Evolutionary conservation across 2,888 invertebrate species (phyloP).

Genomic region (Eupsilia transversa): DNA sequence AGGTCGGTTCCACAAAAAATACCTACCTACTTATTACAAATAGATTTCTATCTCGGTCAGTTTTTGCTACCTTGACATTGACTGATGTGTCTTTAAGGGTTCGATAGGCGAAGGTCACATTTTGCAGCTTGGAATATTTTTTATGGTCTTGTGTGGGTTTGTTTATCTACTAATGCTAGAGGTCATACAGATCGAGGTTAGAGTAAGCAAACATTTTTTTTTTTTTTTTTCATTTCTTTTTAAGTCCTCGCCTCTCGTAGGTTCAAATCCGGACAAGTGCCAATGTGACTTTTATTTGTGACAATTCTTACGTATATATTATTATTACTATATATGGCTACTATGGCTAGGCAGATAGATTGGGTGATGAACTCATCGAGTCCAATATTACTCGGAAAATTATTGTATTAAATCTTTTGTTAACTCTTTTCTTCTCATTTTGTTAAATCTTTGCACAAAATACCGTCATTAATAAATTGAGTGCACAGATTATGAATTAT

Average conservation of each 20-base stretch:
- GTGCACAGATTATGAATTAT: not conserved
- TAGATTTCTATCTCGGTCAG: constrained; percentile 63
- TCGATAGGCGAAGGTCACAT: constrained; percentile 45
- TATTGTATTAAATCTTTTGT: not conserved
- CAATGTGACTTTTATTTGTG: too few relatives aligned
- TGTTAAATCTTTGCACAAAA: not conserved
- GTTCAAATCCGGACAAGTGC: not conserved
- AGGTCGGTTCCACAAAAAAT: constrained; percentile 45
- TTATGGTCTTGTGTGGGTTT: constrained; percentile 20
- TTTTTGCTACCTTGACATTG: constrained; percentile 71
- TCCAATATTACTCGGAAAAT: not conserved
- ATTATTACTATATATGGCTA: too few relatives aligned
- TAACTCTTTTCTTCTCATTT: not conserved
- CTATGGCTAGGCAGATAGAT: too few relatives aligned
- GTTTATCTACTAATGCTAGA: not conserved
- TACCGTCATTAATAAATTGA: not conserved
- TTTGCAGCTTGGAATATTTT: constrained; percentile 29
- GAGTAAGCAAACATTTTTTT: not conserved
- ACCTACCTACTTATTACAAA: constrained; percentile 53
- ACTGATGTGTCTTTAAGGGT: constrained; percentile 68
- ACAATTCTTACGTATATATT: too few relatives aligned
- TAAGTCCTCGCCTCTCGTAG: too few relatives aligned
- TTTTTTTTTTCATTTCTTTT: not conserved
- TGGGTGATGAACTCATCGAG: not conserved
- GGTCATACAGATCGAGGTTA: not conserved